Evolutionary conservation across 1,140 invertebrate genomes (phyloP), one percentile per base, ranked within the genome.

Genomic region (Batillaria attramentaria): DNA sequence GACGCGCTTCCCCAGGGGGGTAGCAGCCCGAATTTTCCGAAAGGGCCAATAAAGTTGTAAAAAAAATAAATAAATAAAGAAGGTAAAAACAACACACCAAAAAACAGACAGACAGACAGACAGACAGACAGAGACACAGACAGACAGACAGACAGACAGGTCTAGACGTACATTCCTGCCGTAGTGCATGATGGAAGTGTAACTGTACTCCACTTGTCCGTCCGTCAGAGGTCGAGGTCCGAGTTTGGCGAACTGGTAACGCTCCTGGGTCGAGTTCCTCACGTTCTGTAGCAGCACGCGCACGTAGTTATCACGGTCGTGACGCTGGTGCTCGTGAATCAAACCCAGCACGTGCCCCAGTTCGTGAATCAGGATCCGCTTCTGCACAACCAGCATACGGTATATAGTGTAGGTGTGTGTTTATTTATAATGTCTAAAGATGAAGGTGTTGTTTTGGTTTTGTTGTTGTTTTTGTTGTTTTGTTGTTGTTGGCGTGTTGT

Each of bases 281-380:
- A 95, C 95, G 83, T 95, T 95, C 10, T 93, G 86, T 91, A 93
- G 94, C 54, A 93, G 86, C 43, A 95, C 93, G 10, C 83, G 89
- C 20, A 84, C 80, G 76, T 83, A 81, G 1, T 75, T 69, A 72
- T 84, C 81, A 2, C 82, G 62, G 70, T 84, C 81, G 28, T 81
- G 79, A 1, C 82, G 46, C 72, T 83, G 79, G 50, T 84, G 84
- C 50, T 84, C 81, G 66, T 84, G 84, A n/a, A 81, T 79, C 42
- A 84, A 20, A 2, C 79, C 82, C 54, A 83, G 79, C 70, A 82
- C 79, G 68, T 83, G 81, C 73, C 81, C 83, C n/a, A 84, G 72
- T 68, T 83, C 81, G 66, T 83, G 82, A 10, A 79, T 81, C 46
- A 83, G 41, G 10, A 84, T 77, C 18, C 76, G 79, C 75, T 83